A percentile compares a stretch with the other conserved stretches of the same genome.
Evolutionary conservation across 2,113 vertebrate genomes (phyloP).

Genomic region (Corapipo altera): DNA sequence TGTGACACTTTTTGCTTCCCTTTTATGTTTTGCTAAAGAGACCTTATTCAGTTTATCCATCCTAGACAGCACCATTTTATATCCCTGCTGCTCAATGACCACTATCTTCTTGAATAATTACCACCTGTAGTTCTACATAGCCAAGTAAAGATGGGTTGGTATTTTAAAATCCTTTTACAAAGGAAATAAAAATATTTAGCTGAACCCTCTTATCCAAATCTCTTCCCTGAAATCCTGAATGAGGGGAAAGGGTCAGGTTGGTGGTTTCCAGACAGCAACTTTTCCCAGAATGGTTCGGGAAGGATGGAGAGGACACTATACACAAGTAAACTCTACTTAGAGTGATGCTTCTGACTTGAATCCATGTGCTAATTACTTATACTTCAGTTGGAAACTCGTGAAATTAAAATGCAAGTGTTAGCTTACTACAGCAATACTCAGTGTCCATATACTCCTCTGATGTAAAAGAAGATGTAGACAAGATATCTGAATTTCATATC

Average conservation of each 20-base stretch:
- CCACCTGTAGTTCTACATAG: background rate
- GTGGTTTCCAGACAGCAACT: background rate
- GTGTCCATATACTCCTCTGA: background rate
- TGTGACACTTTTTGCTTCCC: background rate
- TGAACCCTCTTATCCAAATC: background rate
- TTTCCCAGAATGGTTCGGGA: background rate
- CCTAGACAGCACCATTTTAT: background rate
- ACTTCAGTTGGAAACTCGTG: background rate
- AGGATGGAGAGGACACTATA: background rate
- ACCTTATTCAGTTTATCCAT: background rate
- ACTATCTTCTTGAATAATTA: background rate
- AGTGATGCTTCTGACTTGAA: background rate
- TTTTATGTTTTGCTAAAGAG: background rate
- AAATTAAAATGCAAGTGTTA: background rate
- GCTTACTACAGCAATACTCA: background rate
- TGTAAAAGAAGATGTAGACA: background rate
- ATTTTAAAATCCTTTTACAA: background rate
- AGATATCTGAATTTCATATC: background rate
- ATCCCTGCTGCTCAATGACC: background rate
- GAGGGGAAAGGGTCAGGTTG: background rate
- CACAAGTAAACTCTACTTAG: background rate
- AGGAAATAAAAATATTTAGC: background rate
- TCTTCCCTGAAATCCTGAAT: background rate
- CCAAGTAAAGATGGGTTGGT: accelerated
- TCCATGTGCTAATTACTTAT: background rate